Evolutionary conservation across 1,140 invertebrate species (phyloP).

Genomic region (Drosophila murphyi): DNA sequence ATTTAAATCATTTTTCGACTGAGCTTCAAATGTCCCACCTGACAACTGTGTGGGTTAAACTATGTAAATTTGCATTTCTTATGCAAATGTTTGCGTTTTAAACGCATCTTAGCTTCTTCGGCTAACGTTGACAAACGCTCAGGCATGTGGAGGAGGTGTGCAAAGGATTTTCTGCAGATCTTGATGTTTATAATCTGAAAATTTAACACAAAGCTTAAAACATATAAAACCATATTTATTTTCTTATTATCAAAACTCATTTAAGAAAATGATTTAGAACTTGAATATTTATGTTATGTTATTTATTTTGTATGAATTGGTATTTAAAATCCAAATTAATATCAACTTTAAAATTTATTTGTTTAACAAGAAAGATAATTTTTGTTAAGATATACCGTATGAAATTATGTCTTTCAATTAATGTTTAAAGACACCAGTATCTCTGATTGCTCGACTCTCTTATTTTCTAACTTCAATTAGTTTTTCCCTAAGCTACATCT

Average conservation of each 20-base stretch:
- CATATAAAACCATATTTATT: background rate
- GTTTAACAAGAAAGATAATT: too few relatives aligned
- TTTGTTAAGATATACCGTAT: too few relatives aligned
- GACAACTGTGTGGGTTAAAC: slow-evolving; percentile 46
- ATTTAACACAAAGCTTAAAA: slow-evolving; percentile 3
- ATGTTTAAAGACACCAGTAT: too few relatives aligned
- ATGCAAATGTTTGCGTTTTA: slow-evolving; percentile 57
- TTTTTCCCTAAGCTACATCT: background rate
- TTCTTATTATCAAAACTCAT: background rate
- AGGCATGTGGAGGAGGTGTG: background rate
- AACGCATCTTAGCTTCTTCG: slow-evolving; percentile 31
- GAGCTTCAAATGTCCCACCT: slow-evolving; percentile 11
- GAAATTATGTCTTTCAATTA: too few relatives aligned
- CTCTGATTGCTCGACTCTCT: background rate
- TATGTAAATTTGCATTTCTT: slow-evolving; percentile 65
- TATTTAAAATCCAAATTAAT: too few relatives aligned
- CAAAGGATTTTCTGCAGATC: background rate
- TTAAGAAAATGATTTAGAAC: too few relatives aligned
- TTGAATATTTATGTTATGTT: too few relatives aligned
- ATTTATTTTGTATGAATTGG: too few relatives aligned
- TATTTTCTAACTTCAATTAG: background rate
- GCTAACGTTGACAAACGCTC: slow-evolving; percentile 36
- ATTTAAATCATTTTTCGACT: slow-evolving; percentile 59
- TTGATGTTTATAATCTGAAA: background rate
- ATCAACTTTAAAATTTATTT: too few relatives aligned